Evolutionary conservation across 1,140 invertebrate genomes (phyloP), one percentile per base, ranked within the genome.

Genomic region (Oscheius sp.): DNA sequence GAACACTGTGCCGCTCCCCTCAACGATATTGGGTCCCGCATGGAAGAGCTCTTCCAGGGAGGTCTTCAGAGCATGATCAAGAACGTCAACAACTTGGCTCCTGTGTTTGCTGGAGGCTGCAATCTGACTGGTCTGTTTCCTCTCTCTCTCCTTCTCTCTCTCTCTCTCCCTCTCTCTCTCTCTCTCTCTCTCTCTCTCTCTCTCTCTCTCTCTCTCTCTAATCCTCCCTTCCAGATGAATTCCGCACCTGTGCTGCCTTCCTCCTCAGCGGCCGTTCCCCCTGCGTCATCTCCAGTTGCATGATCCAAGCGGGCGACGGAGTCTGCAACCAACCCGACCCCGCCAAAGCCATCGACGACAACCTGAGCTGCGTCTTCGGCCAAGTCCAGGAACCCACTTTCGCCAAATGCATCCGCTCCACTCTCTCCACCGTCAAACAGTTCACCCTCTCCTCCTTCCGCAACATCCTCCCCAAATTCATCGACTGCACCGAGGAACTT

Each of bases 91-190:
- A 76, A 68, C 45, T 62, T 82, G 15, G 82, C 82, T n/a, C 82
- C 82, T 36, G 70, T 82, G 20, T 82, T 82, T 61, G 80, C 80
- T 2, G 79, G 82, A 38, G 80, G 82, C 10, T 82, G 81, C 36
- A 77, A 78, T 62, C 45, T 82, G 2, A 78, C 76, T 10, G 23
- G 28, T 18, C 61, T 79, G 23, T 83, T 83, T 64, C 69, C 72
- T 76, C 10, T 32, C 13, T 23, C 26, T 31, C 18, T 32, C 29
- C 18, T 32, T 4, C 7, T 31, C 20, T 3, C n/a, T 36, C n/a
- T 32, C 13, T 23, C 26, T 31, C 18, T 32, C 29, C 18, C 23
- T 4, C 7, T 31, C 20, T 3, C n/a, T 36, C 72, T 76, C 10
- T 32, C 13, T 23, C 26, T 31, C 18, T 32, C 29, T 18, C 23